phyloP scores from a whole-genome alignment of 1,140 invertebrate genomes.

The Philotrypesis tridentata region DNA sequence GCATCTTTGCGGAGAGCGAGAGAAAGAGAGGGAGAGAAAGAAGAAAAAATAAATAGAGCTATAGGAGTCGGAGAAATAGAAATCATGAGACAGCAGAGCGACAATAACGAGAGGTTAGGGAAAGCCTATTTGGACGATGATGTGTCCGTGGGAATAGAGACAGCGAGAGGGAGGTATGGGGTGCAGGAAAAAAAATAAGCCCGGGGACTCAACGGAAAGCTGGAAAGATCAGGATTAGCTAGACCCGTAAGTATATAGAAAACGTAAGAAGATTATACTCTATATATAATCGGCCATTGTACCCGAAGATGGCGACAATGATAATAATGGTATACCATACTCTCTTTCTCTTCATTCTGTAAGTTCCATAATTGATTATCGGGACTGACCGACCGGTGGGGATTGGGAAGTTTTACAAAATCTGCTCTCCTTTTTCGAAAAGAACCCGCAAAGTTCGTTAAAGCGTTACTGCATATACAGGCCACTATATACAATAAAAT shows the following conservation, averaged over 20 bases:
- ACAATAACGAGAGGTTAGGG: constrained; percentile 36
- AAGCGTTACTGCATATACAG: constrained; percentile 12
- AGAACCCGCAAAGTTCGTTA: constrained; percentile 33
- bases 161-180: not conserved
- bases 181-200: constrained; percentile 32
- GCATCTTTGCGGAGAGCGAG: constrained; percentile 22
- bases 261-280: constrained; percentile 47
- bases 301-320: constrained; percentile 42
- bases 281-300: constrained; percentile 43
- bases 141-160: constrained; percentile 41
- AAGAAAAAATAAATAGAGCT: not conserved
- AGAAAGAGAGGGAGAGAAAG: not conserved
- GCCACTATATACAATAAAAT: constrained; percentile 12
- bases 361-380: constrained; percentile 44
- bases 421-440: constrained; percentile 3
- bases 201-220: constrained; percentile 35
- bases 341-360: not conserved
- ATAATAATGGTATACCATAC: constrained; percentile 16
- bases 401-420: constrained; percentile 19
- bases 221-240: constrained; percentile 49
- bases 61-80: constrained; percentile 18
- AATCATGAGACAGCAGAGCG: constrained; percentile 27
- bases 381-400: not conserved
- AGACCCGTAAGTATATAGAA: constrained; percentile 38
- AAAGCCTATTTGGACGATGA: constrained; percentile 35